Base-by-base conservation (phyloP, 2,797 vertebrate species). In the Caiman crocodilus region DNA sequence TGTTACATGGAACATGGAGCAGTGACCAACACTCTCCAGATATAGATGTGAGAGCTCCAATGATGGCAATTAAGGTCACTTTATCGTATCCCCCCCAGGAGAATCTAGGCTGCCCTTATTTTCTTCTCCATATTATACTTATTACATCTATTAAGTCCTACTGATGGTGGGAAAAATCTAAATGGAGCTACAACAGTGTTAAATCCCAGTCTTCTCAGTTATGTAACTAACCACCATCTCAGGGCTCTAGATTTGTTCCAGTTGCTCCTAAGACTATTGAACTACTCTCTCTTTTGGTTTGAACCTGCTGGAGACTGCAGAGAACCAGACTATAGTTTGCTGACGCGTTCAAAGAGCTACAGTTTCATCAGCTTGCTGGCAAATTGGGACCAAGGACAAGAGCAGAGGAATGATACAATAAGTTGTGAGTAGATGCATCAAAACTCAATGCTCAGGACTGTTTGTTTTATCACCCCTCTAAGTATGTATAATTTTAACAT, bases 301-400 rank as follows among this genome's bases (percentile, higher is more conserved):
- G 91, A 96, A 87, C 11, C 79, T 93, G 90, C 93, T 74, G 91
- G 93, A 94, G 77, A 60, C 32, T 76, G 86, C 80, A 93, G 86
- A 94, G 84, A 90, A 88, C 92, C 90, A 95, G 90, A 90, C 61
- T 85, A 4, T 71, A 86, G 82, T 60, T 91, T 83, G 92, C 84
- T 87, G 85, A 96, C 67, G 26, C 93, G 82, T 93, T 96, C 92
- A 90, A 79, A 92, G 76, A 59, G 64, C 21, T 89, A 28, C 87
- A 89, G 20, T 94, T 86, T 79, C 89, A 80, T 92, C 93, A 96
- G 23, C 87, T 94, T 92, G 89, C 89, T 91, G 57, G 82, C 95
- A 91, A 76, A 96, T 96, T 92, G 91, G 73, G 25, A 86, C 76
- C 57, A 81, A 93, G 88, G 69, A 89, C 77, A 88, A 92, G 76